Evolutionary conservation across 1,140 invertebrate species (phyloP).

Genomic region (Onthophagus taurus): DNA sequence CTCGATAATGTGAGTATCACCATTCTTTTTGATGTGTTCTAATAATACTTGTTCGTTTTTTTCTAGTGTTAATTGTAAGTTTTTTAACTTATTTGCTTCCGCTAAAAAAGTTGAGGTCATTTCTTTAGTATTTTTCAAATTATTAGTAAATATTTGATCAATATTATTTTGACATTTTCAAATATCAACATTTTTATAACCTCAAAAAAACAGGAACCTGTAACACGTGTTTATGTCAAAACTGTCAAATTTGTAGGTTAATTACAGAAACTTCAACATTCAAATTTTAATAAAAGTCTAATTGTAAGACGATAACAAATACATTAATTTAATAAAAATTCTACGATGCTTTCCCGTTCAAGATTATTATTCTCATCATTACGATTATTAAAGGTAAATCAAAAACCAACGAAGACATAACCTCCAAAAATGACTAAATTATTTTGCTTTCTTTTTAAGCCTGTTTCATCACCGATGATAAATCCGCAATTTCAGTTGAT

Average conservation of each 20-base stretch:
- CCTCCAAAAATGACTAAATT: background rate
- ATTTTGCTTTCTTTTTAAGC: slow-evolving; percentile 8
- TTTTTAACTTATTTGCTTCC: slow-evolving; percentile 25
- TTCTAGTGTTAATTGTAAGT: slow-evolving; percentile 22
- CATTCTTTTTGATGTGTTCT: slow-evolving; percentile 14
- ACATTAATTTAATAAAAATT: too few relatives aligned
- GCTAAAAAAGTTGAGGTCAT: slow-evolving; percentile 12
- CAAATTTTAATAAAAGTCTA: too few relatives aligned
- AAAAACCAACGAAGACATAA: background rate
- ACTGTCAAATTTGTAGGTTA: too few relatives aligned
- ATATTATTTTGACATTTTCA: too few relatives aligned
- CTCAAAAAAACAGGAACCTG: too few relatives aligned
- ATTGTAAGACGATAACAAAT: too few relatives aligned
- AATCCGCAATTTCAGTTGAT: slow-evolving; percentile 26
- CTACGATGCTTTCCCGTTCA: slow-evolving; percentile 5
- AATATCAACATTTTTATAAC: too few relatives aligned
- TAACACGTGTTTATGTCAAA: too few relatives aligned
- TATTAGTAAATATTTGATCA: too few relatives aligned
- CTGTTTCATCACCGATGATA: background rate
- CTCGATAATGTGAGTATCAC: slow-evolving; percentile 32
- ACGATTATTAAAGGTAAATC: slow-evolving; percentile 12
- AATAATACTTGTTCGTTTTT: slow-evolving; percentile 17
- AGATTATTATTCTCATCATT: background rate
- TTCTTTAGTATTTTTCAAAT: background rate
- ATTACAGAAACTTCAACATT: too few relatives aligned